Conservation (phyloP, 1,140 invertebrate species). For the Sinonovacula constricta region DNA sequence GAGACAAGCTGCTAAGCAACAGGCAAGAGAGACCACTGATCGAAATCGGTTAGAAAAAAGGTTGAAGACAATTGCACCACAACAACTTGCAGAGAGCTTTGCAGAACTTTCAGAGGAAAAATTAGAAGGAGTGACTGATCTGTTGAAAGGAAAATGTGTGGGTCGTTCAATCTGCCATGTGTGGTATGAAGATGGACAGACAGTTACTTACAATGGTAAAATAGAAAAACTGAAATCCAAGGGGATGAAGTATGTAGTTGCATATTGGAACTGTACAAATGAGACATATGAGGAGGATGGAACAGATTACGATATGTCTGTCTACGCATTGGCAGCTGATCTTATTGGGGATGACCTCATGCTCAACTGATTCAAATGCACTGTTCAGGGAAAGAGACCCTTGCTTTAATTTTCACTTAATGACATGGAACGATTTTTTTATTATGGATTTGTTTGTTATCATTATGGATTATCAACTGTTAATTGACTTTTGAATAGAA, state of each 20-base stretch:
- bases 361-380: too few relatives aligned
- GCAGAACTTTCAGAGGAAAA: too few relatives aligned
- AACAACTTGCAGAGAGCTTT: background rate
- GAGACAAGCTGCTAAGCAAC: background rate
- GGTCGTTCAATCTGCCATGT: background rate
- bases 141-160: background rate
- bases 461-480: too few relatives aligned
- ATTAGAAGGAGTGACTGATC: background rate
- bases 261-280: too few relatives aligned
- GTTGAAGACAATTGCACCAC: background rate
- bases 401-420: too few relatives aligned
- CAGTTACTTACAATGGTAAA: background rate
- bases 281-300: too few relatives aligned
- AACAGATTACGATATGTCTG: conserved; percentile 38
- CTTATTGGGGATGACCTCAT: conserved; percentile 30
- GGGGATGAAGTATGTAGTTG: background rate
- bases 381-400: too few relatives aligned
- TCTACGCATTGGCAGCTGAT: conserved; percentile 37
- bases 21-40: too few relatives aligned
- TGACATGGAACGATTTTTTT: too few relatives aligned
- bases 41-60: background rate
- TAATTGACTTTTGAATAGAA: too few relatives aligned
- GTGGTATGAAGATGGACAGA: too few relatives aligned
- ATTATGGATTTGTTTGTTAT: too few relatives aligned
- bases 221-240: conserved; percentile 33